Percentiles rank a stretch among this genome's conserved stretches.
Conservation (phyloP, 2,888 invertebrate genomes). For the Lumbricus terrestris region DNA sequence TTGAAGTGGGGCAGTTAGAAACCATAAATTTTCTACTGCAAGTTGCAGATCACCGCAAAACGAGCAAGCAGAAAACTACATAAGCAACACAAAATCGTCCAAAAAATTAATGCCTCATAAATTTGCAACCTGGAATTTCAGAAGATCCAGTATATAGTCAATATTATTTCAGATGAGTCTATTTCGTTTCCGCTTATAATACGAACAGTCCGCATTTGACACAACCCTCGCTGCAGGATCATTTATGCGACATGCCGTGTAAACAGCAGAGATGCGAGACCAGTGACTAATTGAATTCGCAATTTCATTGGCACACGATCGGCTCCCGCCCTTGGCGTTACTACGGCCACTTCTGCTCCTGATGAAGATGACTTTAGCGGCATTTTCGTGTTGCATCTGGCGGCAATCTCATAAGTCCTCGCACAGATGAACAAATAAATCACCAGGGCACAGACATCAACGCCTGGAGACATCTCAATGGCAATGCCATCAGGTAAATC, state of each 20-base stretch:
- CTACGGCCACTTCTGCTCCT: background rate
- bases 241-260: background rate
- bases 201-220: background rate
- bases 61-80: background rate
- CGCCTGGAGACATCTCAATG: slow-evolving; percentile 3
- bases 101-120: background rate
- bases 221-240: background rate
- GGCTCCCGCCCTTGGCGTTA: background rate
- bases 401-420: background rate
- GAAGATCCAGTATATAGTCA: background rate
- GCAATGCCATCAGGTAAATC: background rate
- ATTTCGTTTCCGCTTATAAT: background rate
- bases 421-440: background rate
- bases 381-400: background rate
- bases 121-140: background rate
- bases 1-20: no score
- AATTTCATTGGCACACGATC: background rate
- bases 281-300: background rate
- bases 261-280: background rate
- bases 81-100: background rate
- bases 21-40: no score
- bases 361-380: background rate
- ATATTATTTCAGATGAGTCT: background rate
- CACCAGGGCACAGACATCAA: background rate
- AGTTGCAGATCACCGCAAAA: background rate